These are phyloP conservation scores for Trematocara variabile DNA, from an alignment of 2,113 vertebrate species.

Conservation along the genomic window DNA sequence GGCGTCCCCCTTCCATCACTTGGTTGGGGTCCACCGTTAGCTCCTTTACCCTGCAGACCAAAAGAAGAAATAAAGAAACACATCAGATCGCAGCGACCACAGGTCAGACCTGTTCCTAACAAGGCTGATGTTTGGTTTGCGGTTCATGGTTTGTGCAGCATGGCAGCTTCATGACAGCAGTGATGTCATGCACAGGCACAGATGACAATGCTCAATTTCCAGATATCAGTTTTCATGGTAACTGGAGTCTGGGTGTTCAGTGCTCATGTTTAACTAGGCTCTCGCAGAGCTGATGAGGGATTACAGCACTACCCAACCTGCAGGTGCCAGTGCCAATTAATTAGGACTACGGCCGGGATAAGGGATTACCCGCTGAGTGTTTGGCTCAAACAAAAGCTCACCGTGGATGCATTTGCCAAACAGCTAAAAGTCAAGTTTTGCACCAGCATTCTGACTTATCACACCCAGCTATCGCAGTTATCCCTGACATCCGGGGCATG, in stretches of 20 bases:
- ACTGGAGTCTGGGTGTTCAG: background rate
- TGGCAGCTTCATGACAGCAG: background rate
- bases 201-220: background rate
- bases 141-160: background rate
- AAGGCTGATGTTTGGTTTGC: background rate
- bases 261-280: background rate
- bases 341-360: background rate
- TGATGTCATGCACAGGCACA: slow-evolving; percentile 28
- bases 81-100: background rate
- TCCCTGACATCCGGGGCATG: background rate
- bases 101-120: background rate
- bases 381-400: slow-evolving; percentile 3
- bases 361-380: background rate
- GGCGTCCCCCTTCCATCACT: slow-evolving; percentile 80
- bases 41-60: slow-evolving; percentile 87
- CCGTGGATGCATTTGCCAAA: background rate
- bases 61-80: background rate
- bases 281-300: background rate
- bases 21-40: slow-evolving; percentile 85
- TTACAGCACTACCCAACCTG: background rate
- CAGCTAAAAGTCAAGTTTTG: background rate
- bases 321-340: background rate
- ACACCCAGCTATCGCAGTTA: background rate
- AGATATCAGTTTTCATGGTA: background rate
- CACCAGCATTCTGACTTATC: background rate